Conservation (phyloP, 2,888 invertebrate genomes). For the Lissocephala sabroskyi region DNA sequence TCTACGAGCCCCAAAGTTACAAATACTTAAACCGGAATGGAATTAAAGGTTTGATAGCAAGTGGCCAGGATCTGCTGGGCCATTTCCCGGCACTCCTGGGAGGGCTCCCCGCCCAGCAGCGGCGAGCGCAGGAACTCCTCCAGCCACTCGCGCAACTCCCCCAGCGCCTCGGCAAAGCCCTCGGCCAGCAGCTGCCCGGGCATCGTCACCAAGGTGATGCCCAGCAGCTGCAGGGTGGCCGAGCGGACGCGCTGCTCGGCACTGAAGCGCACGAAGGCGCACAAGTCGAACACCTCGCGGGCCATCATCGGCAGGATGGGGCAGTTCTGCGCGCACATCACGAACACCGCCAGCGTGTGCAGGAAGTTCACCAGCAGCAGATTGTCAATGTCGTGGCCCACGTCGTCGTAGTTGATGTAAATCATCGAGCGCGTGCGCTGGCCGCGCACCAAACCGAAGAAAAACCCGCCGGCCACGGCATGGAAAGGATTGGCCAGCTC, state of each 20-base stretch:
- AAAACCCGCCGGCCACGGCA: constrained; percentile 83
- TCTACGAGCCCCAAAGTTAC: too few species aligned
- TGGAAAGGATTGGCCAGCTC: constrained; percentile 79
- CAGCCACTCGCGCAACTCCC: constrained; percentile 81
- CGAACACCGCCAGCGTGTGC: constrained; percentile 79
- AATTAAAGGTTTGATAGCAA: too few species aligned
- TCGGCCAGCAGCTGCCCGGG: constrained; percentile 75
- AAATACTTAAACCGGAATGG: too few species aligned
- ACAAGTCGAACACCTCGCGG: constrained; percentile 80
- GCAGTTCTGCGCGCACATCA: constrained; percentile 81
- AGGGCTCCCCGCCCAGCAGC: constrained; percentile 77
- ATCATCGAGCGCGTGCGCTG: constrained; percentile 76
- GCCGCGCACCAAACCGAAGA: constrained; percentile 85
- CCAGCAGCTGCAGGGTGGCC: constrained; percentile 79
- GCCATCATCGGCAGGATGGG: constrained; percentile 78
- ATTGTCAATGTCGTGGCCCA: constrained; percentile 78
- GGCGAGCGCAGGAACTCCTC: constrained; percentile 75
- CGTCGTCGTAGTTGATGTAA: constrained; percentile 73
- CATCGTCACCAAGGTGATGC: constrained; percentile 77
- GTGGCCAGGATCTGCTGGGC: constrained; percentile 76
- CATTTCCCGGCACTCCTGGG: constrained; percentile 77
- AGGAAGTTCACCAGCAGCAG: constrained; percentile 80
- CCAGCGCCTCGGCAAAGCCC: constrained; percentile 77
- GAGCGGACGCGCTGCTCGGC: constrained; percentile 79
- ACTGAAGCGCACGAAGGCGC: constrained; percentile 79